Percentiles rank a stretch among this genome's conserved stretches.
phyloP scores from a whole-genome alignment of 2,797 vertebrate species.

The Simalia tracyae region DNA sequence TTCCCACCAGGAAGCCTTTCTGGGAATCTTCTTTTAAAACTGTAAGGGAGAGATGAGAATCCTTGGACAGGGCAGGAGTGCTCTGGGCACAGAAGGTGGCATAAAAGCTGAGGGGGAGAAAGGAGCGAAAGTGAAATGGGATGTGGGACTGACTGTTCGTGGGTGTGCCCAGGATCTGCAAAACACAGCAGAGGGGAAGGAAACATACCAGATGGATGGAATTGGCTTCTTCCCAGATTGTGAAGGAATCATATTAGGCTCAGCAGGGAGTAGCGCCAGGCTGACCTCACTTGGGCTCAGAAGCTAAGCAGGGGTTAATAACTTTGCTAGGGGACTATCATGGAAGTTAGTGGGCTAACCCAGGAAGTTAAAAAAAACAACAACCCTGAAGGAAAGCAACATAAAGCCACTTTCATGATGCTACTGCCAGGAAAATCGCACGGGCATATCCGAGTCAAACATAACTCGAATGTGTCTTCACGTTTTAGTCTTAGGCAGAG shows the following conservation, averaged over 20 bases:
- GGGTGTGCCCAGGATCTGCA: neutral
- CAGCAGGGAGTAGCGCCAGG: neutral
- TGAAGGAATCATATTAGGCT: neutral
- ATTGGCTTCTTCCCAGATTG: neutral
- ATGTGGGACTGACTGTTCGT: neutral
- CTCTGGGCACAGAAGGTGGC: neutral
- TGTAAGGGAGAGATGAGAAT: constrained; percentile 58
- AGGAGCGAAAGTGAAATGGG: neutral
- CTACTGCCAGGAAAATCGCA: neutral
- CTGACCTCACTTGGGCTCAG: neutral
- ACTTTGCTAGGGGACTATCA: neutral
- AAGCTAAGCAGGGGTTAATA: neutral
- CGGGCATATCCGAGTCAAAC: neutral
- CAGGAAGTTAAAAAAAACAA: neutral
- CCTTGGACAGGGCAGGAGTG: neutral
- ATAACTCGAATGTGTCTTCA: neutral
- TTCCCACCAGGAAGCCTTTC: constrained; percentile 67
- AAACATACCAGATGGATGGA: no score
- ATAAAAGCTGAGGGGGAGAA: neutral
- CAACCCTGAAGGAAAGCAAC: neutral
- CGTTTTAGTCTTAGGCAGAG: neutral
- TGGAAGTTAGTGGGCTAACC: neutral
- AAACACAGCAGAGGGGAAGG: neutral
- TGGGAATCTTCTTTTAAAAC: constrained; percentile 79
- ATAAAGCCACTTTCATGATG: neutral